Evolutionary conservation across 1,140 invertebrate species (phyloP), one percentile per base, ranked within the genome.

Genomic region (Linepithema humile): DNA sequence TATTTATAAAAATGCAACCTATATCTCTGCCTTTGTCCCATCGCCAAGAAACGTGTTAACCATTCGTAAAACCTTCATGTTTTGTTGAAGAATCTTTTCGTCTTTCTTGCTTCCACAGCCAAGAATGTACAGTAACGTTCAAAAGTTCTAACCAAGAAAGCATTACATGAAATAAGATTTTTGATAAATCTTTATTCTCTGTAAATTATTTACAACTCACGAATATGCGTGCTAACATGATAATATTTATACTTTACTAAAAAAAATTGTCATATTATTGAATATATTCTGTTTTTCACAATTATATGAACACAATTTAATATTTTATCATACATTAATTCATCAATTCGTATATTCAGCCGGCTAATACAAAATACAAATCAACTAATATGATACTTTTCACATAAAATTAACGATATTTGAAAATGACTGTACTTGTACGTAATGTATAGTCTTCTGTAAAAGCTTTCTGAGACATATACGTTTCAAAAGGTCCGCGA

Each of bases 401-500:
- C 64, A 43, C 5, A 32, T 74, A 12, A 45, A 75, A 53, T 6
- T 20, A 3, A 45, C 40, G 59, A 17, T n/a, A 20, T 10, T 55
- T 35, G 17, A 53, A 70, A 70, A 74, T 43, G 53, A 74, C 53
- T 74, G 35, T 60, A 74, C 32, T 38, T 40, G 17, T 40, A 20
- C 57, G 40, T 74, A 74, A 60, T 26, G 23, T 38, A 48, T 45
- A 75, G 29, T 5, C 40, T 75, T 62, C 35, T 5, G 26, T 62
- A 38, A 23, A 74, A 6, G n/a, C 40, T 62, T 62, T 12, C 23
- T 35, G n/a, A 75, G 40, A 62, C 12, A 6, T 62, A 55, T 48
- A 62, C 6, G 40, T 75, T 75, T 74, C 45, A 74, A 45, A 59
- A 40, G 59, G 45, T 62, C 26, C 45, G 69, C 59, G 48, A 83